phyloP scores from a whole-genome alignment of 2,888 invertebrate genomes.

The Hemicrepidius hirtus region DNA sequence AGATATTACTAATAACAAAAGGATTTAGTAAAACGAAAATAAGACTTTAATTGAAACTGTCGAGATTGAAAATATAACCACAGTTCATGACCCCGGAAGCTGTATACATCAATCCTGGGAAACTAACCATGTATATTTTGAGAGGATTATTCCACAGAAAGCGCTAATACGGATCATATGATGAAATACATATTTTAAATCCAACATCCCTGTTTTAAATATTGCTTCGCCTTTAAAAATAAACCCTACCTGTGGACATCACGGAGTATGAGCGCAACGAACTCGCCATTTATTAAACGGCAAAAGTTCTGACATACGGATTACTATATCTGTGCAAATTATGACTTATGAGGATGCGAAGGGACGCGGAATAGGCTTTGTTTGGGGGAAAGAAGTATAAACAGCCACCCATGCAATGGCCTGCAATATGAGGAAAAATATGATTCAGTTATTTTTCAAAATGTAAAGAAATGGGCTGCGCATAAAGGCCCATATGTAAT shows the following conservation, averaged over 20 bases:
- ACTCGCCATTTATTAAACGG: slow-evolving; percentile 43
- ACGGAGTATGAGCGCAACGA: slow-evolving; percentile 13
- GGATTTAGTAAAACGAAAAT: no score
- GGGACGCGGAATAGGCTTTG: slow-evolving; percentile 42
- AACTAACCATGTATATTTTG: no score
- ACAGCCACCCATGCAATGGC: slow-evolving; percentile 35
- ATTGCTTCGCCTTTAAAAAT: not conserved
- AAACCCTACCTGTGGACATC: slow-evolving; percentile 23
- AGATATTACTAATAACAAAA: no score
- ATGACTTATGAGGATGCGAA: slow-evolving; percentile 43
- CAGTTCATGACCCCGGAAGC: not conserved
- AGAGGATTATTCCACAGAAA: no score
- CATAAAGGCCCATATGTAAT: slow-evolving; percentile 14
- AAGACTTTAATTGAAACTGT: no score
- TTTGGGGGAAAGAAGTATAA: slow-evolving; percentile 43
- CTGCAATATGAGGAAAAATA: slow-evolving; percentile 40
- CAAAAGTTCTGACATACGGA: slow-evolving; percentile 40
- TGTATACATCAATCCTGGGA: no score
- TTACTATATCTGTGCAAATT: slow-evolving; percentile 46
- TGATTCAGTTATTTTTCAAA: slow-evolving; percentile 36
- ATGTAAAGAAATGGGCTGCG: slow-evolving; percentile 28
- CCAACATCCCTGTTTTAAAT: not conserved
- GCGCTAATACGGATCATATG: no score
- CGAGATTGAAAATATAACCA: no score
- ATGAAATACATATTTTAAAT: no score